These are phyloP conservation scores for Drosophila nr. medialis DNA, from an alignment of 2,888 invertebrate species.

Conservation along the genomic window DNA sequence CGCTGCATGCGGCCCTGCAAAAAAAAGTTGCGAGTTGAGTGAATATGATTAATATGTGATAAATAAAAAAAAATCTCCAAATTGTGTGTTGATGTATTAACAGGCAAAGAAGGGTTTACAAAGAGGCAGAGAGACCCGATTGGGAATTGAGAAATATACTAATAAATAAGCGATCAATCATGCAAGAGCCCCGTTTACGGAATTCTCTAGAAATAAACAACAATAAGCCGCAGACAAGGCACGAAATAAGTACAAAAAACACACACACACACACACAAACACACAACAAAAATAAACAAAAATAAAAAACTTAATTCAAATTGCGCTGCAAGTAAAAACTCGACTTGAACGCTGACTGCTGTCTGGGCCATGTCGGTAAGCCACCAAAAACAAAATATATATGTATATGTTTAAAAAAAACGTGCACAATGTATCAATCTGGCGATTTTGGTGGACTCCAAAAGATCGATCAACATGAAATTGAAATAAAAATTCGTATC, in stretches of 20 bases:
- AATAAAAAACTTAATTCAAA: constrained; percentile 72
- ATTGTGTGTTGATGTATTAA: constrained; percentile 75
- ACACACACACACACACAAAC: constrained; percentile 17
- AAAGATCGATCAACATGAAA: constrained; percentile 83
- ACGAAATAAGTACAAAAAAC: constrained; percentile 41
- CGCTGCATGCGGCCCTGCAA: constrained; percentile 89
- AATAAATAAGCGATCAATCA: constrained; percentile 83
- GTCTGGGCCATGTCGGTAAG: constrained; percentile 48
- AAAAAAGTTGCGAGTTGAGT: constrained; percentile 2
- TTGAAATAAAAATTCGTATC: constrained; percentile 81
- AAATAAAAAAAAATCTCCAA: constrained; percentile 7
- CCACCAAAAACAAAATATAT: constrained; percentile 35
- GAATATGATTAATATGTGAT: constrained; percentile 61
- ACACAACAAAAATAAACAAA: constrained; percentile 12
- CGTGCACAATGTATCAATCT: constrained; percentile 83
- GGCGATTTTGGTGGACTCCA: constrained; percentile 68
- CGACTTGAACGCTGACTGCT: constrained; percentile 13
- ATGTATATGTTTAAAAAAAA: constrained; percentile 51
- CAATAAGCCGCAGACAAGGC: constrained; percentile 64
- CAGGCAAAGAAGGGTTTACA: constrained; percentile 74
- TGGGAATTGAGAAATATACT: constrained; percentile 64
- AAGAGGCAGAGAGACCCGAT: constrained; percentile 22
- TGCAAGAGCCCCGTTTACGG: constrained; percentile 62
- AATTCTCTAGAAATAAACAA: constrained; percentile 77
- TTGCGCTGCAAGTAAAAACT: constrained; percentile 76